Evolutionary conservation across 2,888 invertebrate species (phyloP), one percentile per base, ranked within the genome.

Genomic region (Saturnia japonica): DNA sequence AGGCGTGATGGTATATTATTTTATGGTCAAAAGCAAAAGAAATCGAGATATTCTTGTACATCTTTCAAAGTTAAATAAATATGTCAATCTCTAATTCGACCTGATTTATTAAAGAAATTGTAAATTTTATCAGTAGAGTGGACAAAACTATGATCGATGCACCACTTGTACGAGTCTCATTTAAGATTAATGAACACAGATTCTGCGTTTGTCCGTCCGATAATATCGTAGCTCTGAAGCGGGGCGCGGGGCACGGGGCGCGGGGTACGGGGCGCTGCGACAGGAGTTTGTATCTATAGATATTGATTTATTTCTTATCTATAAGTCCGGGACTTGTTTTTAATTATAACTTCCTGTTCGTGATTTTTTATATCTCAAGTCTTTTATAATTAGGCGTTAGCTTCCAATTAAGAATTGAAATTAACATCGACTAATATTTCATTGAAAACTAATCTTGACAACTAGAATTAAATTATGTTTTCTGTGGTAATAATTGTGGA

Each of bases 101-200:
- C 43, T 40, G 19, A 68, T 64, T 64, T 68, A 71, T 71, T 42
- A 47, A 69, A 45, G 40, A 19, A 82, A 82, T 80, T 89, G 87
- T 89, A 85, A 79, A 73, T 77, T 82, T 91, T 91, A 91, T 92
- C 91, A 88, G 84, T 80, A 75, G 81, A 88, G 80, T 85, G 82
- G 81, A 92, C 87, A 87, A 90, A 91, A 91, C 90, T 86, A 91
- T 93, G 93, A 93, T 92, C 82, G 93, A 93, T 93, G 90, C 75
- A 76, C 73, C 80, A 81, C 78, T 82, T 79, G 79, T 76, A 78
- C 79, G 75, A 82, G 82, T 83, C 78, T 82, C 76, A 81, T 85
- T 80, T 71, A 76, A 88, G 89, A 90, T 90, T 88, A 90, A 88
- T 88, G 81, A 87, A 85, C 83, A 86, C 73, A 79, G 87, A 88